phyloP scores from a whole-genome alignment of 2,888 invertebrate species.

The Chesias legatella region DNA sequence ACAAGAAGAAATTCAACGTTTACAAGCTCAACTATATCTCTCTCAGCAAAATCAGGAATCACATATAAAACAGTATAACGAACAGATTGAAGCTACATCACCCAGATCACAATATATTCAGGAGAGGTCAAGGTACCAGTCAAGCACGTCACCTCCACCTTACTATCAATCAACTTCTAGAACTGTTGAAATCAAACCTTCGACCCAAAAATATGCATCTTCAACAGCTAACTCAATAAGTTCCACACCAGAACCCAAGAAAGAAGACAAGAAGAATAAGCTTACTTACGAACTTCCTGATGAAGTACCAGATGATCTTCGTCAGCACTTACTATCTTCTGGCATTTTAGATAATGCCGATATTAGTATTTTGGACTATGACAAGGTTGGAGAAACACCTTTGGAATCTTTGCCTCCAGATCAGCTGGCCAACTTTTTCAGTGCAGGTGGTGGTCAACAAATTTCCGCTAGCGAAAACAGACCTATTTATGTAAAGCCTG shows the following conservation, averaged over 20 bases:
- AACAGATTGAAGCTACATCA: constrained; percentile 56
- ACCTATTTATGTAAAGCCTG: constrained; percentile 83
- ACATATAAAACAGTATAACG: constrained; percentile 46
- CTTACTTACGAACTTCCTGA: constrained; percentile 85
- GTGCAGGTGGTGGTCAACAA: constrained; percentile 89
- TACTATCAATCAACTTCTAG: constrained; percentile 68
- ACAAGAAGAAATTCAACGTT: constrained; percentile 74
- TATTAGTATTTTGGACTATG: constrained; percentile 92
- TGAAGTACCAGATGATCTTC: constrained; percentile 92
- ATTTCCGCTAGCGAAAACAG: constrained; percentile 85
- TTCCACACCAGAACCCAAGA: constrained; percentile 60
- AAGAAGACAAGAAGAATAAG: constrained; percentile 80
- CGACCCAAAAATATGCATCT: constrained; percentile 73
- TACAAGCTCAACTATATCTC: constrained; percentile 62
- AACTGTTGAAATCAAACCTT: constrained; percentile 71
- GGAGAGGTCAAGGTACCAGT: constrained; percentile 60
- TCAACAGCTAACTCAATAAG: constrained; percentile 73
- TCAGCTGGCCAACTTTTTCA: constrained; percentile 91
- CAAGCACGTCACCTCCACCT: constrained; percentile 54
- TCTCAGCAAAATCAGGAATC: constrained; percentile 60
- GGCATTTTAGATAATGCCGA: constrained; percentile 93
- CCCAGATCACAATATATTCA: constrained; percentile 62
- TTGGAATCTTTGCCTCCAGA: constrained; percentile 91
- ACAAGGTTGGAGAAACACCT: constrained; percentile 92
- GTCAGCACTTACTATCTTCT: constrained; percentile 90